These are phyloP conservation scores for Myzus persicae DNA, from an alignment of 1,140 invertebrate genomes.

Conservation along the genomic window DNA sequence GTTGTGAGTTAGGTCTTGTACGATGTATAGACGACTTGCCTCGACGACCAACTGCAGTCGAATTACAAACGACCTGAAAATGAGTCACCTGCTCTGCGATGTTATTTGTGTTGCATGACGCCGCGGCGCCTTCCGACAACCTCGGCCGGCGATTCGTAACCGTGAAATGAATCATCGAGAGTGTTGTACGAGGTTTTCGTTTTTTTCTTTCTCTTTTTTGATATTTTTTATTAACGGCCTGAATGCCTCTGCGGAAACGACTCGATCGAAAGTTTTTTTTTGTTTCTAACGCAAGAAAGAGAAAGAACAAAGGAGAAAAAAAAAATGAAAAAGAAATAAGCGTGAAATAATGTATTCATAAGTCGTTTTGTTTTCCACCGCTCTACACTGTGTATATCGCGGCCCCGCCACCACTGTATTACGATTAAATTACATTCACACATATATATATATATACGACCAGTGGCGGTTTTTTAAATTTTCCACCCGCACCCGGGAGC, in stretches of 20 bases:
- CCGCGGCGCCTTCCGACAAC: neutral
- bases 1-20: neutral
- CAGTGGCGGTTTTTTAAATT: neutral
- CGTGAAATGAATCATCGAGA: neutral
- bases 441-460: neutral
- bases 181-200: neutral
- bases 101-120: constrained; percentile 53
- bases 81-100: constrained; percentile 36
- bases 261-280: constrained; percentile 10
- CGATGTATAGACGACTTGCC: neutral
- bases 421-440: neutral
- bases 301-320: neutral
- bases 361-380: neutral
- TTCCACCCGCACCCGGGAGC: neutral
- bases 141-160: neutral
- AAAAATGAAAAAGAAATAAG: neutral
- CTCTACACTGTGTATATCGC: neutral
- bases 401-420: neutral
- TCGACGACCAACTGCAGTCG: neutral
- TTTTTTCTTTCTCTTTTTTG: neutral
- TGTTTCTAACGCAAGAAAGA: neutral
- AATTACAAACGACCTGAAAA: neutral
- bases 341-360: neutral
- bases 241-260: neutral
- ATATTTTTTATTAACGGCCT: neutral